Conservation (phyloP, 2,797 vertebrate genomes). For the Enteromius argenteus region DNA sequence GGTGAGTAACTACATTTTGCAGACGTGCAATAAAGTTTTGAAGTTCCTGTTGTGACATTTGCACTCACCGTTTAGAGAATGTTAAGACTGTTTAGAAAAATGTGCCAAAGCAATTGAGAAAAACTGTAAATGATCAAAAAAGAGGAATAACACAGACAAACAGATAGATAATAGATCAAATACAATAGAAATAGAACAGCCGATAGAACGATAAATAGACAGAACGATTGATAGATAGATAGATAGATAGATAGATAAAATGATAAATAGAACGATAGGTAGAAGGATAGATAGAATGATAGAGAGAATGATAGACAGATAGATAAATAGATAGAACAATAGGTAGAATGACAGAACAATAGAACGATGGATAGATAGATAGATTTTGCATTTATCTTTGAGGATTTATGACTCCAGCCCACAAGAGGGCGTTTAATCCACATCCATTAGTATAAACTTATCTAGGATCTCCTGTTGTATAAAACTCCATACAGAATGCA, state of each 20-base stretch:
- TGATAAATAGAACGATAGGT: neutral
- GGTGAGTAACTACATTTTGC: too few species aligned
- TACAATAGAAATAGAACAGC: accelerated
- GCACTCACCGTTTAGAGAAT: too few species aligned
- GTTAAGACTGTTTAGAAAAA: too few species aligned
- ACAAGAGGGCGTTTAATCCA: constrained; percentile 24
- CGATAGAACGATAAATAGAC: neutral
- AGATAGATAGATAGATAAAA: neutral
- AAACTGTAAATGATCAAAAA: neutral
- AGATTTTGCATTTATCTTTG: neutral
- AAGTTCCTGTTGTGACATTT: too few species aligned
- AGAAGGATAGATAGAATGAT: neutral
- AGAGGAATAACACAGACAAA: too few species aligned
- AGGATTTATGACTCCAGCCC: neutral
- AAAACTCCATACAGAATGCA: neutral
- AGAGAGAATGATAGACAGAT: neutral
- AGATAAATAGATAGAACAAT: neutral
- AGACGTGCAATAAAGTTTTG: too few species aligned
- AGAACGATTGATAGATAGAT: neutral
- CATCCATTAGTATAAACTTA: neutral
- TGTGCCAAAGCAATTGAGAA: too few species aligned
- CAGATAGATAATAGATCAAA: neutral
- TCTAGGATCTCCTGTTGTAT: neutral
- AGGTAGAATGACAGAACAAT: neutral
- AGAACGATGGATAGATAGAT: neutral